These are phyloP conservation scores for Oryzias celebensis DNA, from an alignment of 2,113 vertebrate genomes.

Conservation along the genomic window DNA sequence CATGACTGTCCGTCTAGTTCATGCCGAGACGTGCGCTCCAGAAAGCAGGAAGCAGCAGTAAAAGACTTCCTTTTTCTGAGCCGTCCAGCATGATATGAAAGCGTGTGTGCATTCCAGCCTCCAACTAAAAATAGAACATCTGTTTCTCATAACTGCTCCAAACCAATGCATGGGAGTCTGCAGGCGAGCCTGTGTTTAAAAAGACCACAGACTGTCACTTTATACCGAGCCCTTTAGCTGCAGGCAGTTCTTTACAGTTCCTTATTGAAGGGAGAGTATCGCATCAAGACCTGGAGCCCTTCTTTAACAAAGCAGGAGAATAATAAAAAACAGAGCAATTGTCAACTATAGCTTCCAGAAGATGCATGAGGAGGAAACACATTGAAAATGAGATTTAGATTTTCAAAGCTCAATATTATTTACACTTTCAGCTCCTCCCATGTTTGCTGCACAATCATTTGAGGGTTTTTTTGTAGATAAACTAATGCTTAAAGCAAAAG, in stretches of 20 bases:
- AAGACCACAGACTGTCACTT: conserved; percentile 11
- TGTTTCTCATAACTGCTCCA: conserved; percentile 55
- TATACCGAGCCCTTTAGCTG: conserved; percentile 19
- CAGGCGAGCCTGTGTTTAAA: conserved; percentile 23
- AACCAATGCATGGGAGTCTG: conserved; percentile 38
- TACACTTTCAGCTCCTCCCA: not conserved
- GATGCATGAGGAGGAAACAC: conserved; percentile 2
- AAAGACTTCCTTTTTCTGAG: conserved; percentile 21
- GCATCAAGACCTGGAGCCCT: conserved; percentile 41
- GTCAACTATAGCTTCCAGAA: conserved; percentile 21
- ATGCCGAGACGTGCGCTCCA: not conserved
- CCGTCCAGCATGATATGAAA: conserved; percentile 24
- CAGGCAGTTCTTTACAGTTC: conserved; percentile 10
- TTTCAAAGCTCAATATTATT: not conserved
- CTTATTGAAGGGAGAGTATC: conserved; percentile 19
- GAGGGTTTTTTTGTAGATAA: no score
- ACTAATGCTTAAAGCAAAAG: not conserved
- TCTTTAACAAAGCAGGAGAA: conserved; percentile 39
- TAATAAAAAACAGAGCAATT: conserved; percentile 48
- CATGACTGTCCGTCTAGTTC: no score
- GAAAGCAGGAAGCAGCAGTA: conserved; percentile 4
- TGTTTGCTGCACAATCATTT: not conserved
- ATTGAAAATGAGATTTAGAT: not conserved
- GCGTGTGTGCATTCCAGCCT: conserved; percentile 48
- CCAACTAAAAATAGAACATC: conserved; percentile 56